Base-by-base conservation (phyloP, 1,140 invertebrate genomes). In the Coenobita brevimanus region DNA sequence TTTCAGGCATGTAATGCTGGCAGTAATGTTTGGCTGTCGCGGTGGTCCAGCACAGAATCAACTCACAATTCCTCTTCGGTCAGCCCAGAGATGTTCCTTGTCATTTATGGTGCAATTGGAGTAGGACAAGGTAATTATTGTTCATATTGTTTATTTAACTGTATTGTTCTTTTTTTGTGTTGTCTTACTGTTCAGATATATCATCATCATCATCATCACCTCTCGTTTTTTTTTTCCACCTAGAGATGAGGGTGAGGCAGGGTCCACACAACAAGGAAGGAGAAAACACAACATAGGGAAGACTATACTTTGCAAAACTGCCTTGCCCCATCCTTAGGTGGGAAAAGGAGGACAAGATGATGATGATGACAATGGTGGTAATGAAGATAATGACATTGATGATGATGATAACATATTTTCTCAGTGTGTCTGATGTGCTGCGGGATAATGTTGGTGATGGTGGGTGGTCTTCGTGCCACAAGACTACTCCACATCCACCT, bases 11-110 rank as follows among this genome's bases (percentile, higher is more conserved):
- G 98, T 92, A 96, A 96, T 91, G 96, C 99, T 87, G 96, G 96
- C 89, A 96, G 97, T 30, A 99, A 98, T 93, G 93, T 98, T 87
- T 99, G 98, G 98, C 94, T 99, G 0, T 96, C 96, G 89, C 91
- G 94, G 78, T 99, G 97, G 97, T 96, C 97, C 38, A 95, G 3
- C 36, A 38, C 2, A 24, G 33, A 71, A 27, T 15, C 17, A 4
- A 6, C 67, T 38, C 33, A 21, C 13, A 24, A 71, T 17, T 6
- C 30, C 3, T 13, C 41, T 33, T 17, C 15, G 4, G 24, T 24
- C 10, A 54, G 43, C 33, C 33, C 33, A 21, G 78, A 64, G 3
- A 3, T 43, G 1, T 81, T 81, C 30, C 60, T 98, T 62, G 96
- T 96, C 89, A 96, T 98, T 33, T 98, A 98, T 92, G 97, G 96